Conservation (phyloP, 2,888 invertebrate genomes). For the Drosophila rellima region DNA sequence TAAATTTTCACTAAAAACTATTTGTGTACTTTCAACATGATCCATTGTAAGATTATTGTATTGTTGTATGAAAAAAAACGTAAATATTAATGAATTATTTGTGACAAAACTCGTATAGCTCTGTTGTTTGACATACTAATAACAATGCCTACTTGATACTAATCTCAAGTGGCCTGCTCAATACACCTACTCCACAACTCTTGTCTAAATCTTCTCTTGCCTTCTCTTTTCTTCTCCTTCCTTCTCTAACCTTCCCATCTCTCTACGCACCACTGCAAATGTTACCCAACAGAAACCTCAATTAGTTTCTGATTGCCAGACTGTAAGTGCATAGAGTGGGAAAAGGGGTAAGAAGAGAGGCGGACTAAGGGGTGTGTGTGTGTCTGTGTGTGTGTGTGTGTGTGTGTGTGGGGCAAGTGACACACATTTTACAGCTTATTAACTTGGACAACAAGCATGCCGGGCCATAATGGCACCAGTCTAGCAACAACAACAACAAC, state of each 20-base stretch:
- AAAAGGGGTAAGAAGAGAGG: constrained; percentile 1
- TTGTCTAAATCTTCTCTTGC: no score
- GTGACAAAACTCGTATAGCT: constrained; percentile 11
- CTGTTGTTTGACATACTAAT: constrained; percentile 8
- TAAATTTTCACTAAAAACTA: constrained; percentile 21
- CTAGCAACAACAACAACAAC: constrained; percentile 27
- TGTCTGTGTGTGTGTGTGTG: no score
- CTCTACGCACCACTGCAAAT: constrained; percentile 3
- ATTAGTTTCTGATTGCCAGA: constrained; percentile 49
- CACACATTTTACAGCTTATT: constrained; percentile 82
- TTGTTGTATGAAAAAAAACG: not conserved
- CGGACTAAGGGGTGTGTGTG: no score
- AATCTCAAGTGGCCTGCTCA: constrained; percentile 16
- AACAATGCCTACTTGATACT: constrained; percentile 20
- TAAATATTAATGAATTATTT: constrained; percentile 1
- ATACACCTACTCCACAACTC: not conserved
- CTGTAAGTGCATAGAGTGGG: constrained; percentile 7
- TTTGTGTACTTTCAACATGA: not conserved
- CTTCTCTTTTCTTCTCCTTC: not conserved
- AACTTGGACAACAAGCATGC: constrained; percentile 73
- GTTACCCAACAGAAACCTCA: constrained; percentile 43
- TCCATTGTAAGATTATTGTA: constrained; percentile 13
- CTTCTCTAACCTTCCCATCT: no score
- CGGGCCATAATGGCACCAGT: constrained; percentile 29
- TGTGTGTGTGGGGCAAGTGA: constrained; percentile 65